Evolutionary conservation across 2,888 invertebrate species (phyloP).

Genomic region (Ernsta delagoae): DNA sequence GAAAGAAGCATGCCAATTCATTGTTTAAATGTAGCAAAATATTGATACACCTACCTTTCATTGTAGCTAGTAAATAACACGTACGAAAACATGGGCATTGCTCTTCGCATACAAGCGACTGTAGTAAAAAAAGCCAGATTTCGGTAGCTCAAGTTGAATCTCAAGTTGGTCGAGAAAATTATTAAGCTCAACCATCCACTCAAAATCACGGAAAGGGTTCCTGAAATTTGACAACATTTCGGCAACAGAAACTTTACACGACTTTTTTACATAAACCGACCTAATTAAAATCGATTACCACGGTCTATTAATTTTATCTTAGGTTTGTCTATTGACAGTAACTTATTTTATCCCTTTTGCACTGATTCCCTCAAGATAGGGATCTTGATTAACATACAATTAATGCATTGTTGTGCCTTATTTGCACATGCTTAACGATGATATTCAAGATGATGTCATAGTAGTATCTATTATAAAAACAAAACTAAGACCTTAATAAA

Average conservation of each 20-base stretch:
- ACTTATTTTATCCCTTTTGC: neutral
- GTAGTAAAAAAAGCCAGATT: conserved; percentile 68
- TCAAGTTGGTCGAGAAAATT: conserved; percentile 53
- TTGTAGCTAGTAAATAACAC: conserved; percentile 47
- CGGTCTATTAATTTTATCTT: no score
- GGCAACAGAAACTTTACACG: no score
- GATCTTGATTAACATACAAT: neutral
- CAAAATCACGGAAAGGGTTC: conserved; percentile 52
- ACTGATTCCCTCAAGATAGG: neutral
- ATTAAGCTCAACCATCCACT: conserved; percentile 55
- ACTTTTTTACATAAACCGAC: no score
- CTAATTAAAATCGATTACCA: no score
- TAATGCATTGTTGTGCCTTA: no score
- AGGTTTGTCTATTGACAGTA: no score
- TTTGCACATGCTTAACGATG: no score
- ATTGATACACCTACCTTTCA: conserved; percentile 48
- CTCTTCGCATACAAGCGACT: conserved; percentile 56
- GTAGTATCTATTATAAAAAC: no score
- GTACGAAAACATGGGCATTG: conserved; percentile 46
- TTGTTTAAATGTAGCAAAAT: no score
- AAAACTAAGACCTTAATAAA: no score
- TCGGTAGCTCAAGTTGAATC: conserved; percentile 63
- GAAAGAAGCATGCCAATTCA: no score
- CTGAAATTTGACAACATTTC: conserved; percentile 48
- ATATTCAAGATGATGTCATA: no score